Evolutionary conservation across 2,888 invertebrate genomes (phyloP).

Genomic region (Eilema sororculum): DNA sequence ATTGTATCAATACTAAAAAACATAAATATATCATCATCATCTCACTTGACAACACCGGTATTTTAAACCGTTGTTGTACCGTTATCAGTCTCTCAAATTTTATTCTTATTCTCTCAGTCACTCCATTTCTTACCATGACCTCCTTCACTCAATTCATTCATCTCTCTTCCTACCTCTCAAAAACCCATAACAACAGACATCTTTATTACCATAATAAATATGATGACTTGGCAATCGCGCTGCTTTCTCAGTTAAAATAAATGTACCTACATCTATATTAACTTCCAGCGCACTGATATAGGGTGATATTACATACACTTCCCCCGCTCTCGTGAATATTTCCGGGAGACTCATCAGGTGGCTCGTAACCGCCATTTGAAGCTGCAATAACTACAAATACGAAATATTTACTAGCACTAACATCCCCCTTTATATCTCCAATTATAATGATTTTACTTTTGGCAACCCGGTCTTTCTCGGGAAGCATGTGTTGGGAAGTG

Average conservation of each 20-base stretch:
- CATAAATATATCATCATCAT: too few species aligned
- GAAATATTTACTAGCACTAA: conserved; percentile 37
- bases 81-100: too few species aligned
- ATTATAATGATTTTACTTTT: conserved; percentile 20
- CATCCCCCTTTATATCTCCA: conserved; percentile 15
- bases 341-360: conserved; percentile 42
- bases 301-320: conserved; percentile 9
- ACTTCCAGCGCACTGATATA: not conserved
- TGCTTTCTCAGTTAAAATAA: not conserved
- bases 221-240: not conserved
- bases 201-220: not conserved
- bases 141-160: not conserved
- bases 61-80: too few species aligned
- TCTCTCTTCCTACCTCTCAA: not conserved
- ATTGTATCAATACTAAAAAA: too few species aligned
- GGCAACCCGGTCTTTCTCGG: not conserved
- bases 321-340: conserved; percentile 7
- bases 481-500: not conserved
- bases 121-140: not conserved
- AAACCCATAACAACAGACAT: not conserved
- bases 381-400: conserved; percentile 31
- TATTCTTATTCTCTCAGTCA: not conserved
- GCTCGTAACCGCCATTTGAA: conserved; percentile 37
- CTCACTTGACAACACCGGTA: too few species aligned
- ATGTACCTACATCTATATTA: not conserved